These are phyloP conservation scores for Euplexia lucipara DNA, from an alignment of 2,888 invertebrate genomes.

Conservation along the genomic window DNA sequence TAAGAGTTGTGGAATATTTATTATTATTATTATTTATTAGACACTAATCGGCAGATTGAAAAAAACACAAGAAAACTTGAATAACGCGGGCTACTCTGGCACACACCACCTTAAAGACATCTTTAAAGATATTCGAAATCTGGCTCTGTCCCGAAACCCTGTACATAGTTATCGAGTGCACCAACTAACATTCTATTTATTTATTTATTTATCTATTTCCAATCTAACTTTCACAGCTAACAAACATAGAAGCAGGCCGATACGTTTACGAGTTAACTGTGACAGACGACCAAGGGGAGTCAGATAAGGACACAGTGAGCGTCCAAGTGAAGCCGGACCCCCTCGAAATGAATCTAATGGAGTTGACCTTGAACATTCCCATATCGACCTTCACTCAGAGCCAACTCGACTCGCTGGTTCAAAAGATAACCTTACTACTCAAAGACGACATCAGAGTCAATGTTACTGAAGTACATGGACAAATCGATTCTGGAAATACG, in stretches of 20 bases:
- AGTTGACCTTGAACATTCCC: constrained; percentile 95
- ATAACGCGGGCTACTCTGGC: too few relatives aligned
- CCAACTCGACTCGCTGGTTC: constrained; percentile 94
- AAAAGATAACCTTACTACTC: constrained; percentile 95
- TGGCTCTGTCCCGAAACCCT: too few relatives aligned
- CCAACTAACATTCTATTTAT: neutral
- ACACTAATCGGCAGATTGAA: too few relatives aligned
- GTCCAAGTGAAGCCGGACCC: constrained; percentile 95
- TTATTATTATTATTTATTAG: too few relatives aligned
- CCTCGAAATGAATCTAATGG: constrained; percentile 94
- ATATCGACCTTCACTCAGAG: constrained; percentile 89
- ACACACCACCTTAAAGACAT: too few relatives aligned
- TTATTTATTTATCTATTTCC: too few relatives aligned
- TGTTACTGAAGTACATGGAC: constrained; percentile 90
- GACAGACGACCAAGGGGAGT: constrained; percentile 96
- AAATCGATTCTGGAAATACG: constrained; percentile 92
- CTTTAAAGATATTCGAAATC: too few relatives aligned
- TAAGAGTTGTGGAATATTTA: too few relatives aligned
- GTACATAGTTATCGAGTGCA: neutral
- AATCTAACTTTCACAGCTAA: constrained; percentile 87
- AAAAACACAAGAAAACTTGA: too few relatives aligned
- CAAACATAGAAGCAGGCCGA: constrained; percentile 96
- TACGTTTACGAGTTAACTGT: constrained; percentile 98
- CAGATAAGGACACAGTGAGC: constrained; percentile 95
- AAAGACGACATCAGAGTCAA: constrained; percentile 93